phyloP scores from a whole-genome alignment of 2,888 invertebrate species.

The Chironomus tentans region DNA sequence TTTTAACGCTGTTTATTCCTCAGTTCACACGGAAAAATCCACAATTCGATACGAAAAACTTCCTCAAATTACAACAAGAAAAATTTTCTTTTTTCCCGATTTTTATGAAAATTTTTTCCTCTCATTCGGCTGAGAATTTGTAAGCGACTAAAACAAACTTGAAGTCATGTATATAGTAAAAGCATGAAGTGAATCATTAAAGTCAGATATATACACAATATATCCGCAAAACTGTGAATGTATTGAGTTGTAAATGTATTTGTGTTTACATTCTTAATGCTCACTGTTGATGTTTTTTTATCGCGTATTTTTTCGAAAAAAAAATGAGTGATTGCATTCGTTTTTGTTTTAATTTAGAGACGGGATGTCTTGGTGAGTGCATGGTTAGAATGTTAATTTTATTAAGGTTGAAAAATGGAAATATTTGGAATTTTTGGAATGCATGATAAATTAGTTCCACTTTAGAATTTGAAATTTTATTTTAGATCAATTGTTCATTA shows the following conservation, averaged over 20 bases:
- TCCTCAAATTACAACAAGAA: too few relatives aligned
- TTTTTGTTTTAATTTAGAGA: too few relatives aligned
- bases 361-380: too few relatives aligned
- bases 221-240: slow-evolving; percentile 7
- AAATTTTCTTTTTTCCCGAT: not conserved
- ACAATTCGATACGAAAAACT: too few relatives aligned
- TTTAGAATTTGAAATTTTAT: too few relatives aligned
- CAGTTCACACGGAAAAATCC: too few relatives aligned
- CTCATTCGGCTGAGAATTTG: slow-evolving; percentile 10
- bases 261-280: not conserved
- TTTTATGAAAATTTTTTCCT: not conserved
- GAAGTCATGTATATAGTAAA: not conserved
- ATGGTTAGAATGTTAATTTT: too few relatives aligned
- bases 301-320: not conserved
- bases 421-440: too few relatives aligned
- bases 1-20: too few relatives aligned
- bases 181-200: slow-evolving; percentile 23
- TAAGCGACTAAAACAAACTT: slow-evolving; percentile 12
- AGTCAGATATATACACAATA: not conserved
- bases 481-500: too few relatives aligned
- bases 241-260: not conserved
- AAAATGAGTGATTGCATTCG: not conserved
- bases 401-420: too few relatives aligned
- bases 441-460: too few relatives aligned
- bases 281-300: not conserved